Evolutionary conservation across 2,113 vertebrate species (phyloP), one percentile per base, ranked within the genome.

Genomic region (Boulengeromyrus knoepffleri): DNA sequence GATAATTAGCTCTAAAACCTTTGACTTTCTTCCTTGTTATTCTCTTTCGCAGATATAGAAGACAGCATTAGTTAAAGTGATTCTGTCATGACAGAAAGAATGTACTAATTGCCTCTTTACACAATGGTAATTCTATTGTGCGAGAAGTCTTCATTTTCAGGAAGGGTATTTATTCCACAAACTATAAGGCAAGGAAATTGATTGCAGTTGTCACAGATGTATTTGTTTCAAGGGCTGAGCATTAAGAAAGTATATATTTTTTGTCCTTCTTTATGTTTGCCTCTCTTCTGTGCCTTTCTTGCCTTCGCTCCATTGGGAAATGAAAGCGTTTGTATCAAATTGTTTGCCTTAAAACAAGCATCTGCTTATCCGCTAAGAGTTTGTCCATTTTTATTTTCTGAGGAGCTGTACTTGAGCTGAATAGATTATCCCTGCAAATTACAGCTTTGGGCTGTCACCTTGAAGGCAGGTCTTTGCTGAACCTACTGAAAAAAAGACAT

Each of bases 61-160:
- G 47, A 90, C 88, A 92, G 62, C 90, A 91, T 88, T 92, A 91
- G 92, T 90, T 92, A 90, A 93, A 91, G 91, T 89, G 91, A 92
- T 93, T 92, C 92, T 62, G 91, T 95, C 94, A 94, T 94, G 89
- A 90, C 92, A 93, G 90, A 93, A 93, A 93, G 45, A 88, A 85
- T 89, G 91, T 92, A 92, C 94, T 95, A 94, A 96, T 96, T 95
- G 94, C 94, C 90, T 91, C 92, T 93, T 91, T 42, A 94, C 94
- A 94, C 93, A 93, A 94, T 94, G 94, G 94, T 94, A 95, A 95
- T 94, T 93, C 93, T 94, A 94, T 95, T 95, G 95, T 94, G 92
- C 88, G 93, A 91, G 91, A 94, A 94, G 94, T 93, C 93, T 94
- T 94, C 87, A 45, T 92, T 94, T 95, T 94, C 92, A 93, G 90